These are phyloP conservation scores for Drosophila serrata DNA, from an alignment of 1,140 invertebrate genomes.

Conservation along the genomic window DNA sequence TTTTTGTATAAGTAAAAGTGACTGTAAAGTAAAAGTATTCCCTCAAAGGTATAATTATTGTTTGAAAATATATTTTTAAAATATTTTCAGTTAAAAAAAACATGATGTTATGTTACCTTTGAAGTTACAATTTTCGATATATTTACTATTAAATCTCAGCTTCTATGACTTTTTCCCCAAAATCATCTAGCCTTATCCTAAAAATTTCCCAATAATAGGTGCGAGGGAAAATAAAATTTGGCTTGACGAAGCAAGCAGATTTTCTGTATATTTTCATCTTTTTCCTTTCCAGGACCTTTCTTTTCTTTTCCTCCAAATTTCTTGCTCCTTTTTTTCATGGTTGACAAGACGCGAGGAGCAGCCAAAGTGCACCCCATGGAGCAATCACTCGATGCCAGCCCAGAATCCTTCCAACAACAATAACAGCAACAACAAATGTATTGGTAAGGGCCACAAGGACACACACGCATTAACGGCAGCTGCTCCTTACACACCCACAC, in stretches of 20 bases:
- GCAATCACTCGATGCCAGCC: conserved; percentile 77
- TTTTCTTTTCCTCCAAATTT: conserved; percentile 16
- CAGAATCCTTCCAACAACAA: conserved; percentile 35
- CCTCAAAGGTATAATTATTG: no score
- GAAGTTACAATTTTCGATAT: not conserved
- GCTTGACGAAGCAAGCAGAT: not conserved
- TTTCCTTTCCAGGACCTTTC: not conserved
- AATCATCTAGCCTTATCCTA: not conserved
- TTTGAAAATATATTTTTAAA: no score
- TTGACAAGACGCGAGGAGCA: conserved; percentile 51
- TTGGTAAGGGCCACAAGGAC: conserved; percentile 60
- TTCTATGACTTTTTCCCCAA: not conserved
- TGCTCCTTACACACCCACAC: conserved; percentile 37
- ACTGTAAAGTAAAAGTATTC: no score
- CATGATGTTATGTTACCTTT: no score
- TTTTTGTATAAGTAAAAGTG: no score
- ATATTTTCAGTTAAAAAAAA: no score
- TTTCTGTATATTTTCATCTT: not conserved
- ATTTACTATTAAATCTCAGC: not conserved
- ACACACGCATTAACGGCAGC: conserved; percentile 76
- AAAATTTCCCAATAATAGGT: not conserved
- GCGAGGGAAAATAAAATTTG: conserved; percentile 14
- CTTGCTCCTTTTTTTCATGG: conserved; percentile 44
- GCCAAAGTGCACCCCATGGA: conserved; percentile 80
- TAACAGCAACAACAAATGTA: conserved; percentile 58